phyloP scores from a whole-genome alignment of 2,797 vertebrate genomes.

The Acanthopagrus latus region DNA sequence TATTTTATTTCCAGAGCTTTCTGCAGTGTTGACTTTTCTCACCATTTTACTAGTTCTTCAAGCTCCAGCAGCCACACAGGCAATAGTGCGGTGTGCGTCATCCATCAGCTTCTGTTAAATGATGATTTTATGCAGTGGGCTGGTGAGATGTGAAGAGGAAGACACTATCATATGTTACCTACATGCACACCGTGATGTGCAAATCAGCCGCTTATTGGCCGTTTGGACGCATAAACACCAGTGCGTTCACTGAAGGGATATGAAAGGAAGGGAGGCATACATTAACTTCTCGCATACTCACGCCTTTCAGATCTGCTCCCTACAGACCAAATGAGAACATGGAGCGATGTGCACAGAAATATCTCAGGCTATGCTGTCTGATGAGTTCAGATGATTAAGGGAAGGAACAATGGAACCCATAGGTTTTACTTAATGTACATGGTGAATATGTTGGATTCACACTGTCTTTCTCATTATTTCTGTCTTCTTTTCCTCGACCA shows the following conservation, averaged over 20 bases:
- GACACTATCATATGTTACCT: constrained; percentile 72
- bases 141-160: constrained; percentile 74
- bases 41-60: constrained; percentile 36
- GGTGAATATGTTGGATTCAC: not conserved
- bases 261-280: constrained; percentile 36
- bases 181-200: constrained; percentile 48
- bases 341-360: not conserved
- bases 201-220: constrained; percentile 65
- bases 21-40: constrained; percentile 59
- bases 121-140: constrained; percentile 75
- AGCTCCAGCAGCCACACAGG: constrained; percentile 38
- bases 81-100: constrained; percentile 14
- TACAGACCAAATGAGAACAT: constrained; percentile 21
- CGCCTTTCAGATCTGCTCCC: constrained; percentile 23
- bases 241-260: constrained; percentile 40
- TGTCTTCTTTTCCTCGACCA: not conserved
- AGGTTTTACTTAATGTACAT: not conserved
- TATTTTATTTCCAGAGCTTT: constrained; percentile 63
- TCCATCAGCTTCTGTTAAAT: constrained; percentile 66
- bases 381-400: constrained; percentile 18
- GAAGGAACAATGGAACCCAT: not conserved
- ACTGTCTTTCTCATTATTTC: not conserved
- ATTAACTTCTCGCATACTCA: constrained; percentile 42
- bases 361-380: constrained; percentile 6
- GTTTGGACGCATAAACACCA: constrained; percentile 58